Base-by-base conservation (phyloP, 2,888 invertebrate genomes). In the Pollenia amentaria region DNA sequence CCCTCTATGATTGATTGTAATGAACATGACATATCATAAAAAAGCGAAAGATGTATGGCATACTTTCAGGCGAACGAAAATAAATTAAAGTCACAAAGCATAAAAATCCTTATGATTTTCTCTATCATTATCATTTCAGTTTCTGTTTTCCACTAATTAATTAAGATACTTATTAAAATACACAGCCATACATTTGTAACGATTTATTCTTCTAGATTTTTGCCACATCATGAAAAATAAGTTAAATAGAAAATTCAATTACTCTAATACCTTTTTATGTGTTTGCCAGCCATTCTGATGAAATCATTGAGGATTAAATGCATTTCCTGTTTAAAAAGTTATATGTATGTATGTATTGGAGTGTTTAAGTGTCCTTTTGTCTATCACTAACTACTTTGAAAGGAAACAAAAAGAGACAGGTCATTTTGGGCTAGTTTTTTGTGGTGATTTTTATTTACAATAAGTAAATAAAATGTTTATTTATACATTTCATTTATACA, bases 211-310 rank as follows among this genome's bases (percentile, higher is more conserved):
- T 16, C 70, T 8, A 18, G 18, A 72, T 69, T 77, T 73, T 60
- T 81, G 87, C 67, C 80, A 80, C 80, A 77, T 87, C 87, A 87
- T 87, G 80, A 62, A 67, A 84, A 84, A 76, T 87, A 87, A 87
- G 83, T 83, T 84, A 76, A 69, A 55, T 8, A 69, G 75, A 78
- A 82, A 82, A 87, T 84, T 73, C 57, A 84, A 76, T 83, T 79
- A 77, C 76, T 72, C 53, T 16, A 40, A 67, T 67, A 55, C 69
- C 42, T 40, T 38, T 48, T 64, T 38, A 14, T 60, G 14, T 44
- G 16, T 53, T 53, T 29, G 29, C 12, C 12, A 60, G 8, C 8
- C 12, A 60, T 60, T 62, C 40, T 76, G 67, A 62, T 87, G 65
- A 76, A 84, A 80, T 80, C 67, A 70, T 82, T 73, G 78, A 60